Base-by-base conservation (phyloP, 1,140 invertebrate species). In the Agraylea sexmaculata region DNA sequence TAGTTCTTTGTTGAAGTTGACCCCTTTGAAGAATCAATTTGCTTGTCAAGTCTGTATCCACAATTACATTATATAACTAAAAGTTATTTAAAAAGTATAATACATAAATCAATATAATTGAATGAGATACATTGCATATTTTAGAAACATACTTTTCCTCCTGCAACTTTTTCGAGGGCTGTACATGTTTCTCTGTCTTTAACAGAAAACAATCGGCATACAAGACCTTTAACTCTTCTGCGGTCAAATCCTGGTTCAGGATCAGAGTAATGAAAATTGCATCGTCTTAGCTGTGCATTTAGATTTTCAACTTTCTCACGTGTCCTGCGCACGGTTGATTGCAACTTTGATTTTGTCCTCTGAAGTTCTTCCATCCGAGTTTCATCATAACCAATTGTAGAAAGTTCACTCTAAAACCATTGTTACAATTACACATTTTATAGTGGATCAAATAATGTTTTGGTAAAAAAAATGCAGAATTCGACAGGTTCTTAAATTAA, bases 31-130 rank as follows among this genome's bases (percentile, higher is more conserved):
- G 67, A 30, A 98, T 63, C 51, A 80, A 71, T 59, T 91, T 92
- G 42, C 82, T 81, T 0, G 84, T 90, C 30, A 70, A 64, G 56
- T 94, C 88, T 27, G 77, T 82, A 54, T 95, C 87, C 7, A 94
- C 88, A 29, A 96, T 80, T 22, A 94, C 77, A 66, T 93, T 90
- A 58, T 82, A 94, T 10, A 96, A 58, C 84, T 90, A 57, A 7
- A 64, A 69, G 53, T 43, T 46, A 51, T 7, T 19, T 12, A 30
- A 38, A 30, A 11, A 38, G 11, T n/a, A 10, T 5, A 30, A 17
- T 30, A 27, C 23, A 6, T 25, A 25, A 25, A 25, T 25, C 6
- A 25, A 25, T n/a, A n/a, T n/a, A n/a, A n/a, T n/a, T n/a, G n/a
- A n/a, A n/a, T n/a, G n/a, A n/a, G n/a, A n/a, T n/a, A n/a, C n/a